phyloP scores from a whole-genome alignment of 2,888 invertebrate species.

The Brachyopa scutellaris region DNA sequence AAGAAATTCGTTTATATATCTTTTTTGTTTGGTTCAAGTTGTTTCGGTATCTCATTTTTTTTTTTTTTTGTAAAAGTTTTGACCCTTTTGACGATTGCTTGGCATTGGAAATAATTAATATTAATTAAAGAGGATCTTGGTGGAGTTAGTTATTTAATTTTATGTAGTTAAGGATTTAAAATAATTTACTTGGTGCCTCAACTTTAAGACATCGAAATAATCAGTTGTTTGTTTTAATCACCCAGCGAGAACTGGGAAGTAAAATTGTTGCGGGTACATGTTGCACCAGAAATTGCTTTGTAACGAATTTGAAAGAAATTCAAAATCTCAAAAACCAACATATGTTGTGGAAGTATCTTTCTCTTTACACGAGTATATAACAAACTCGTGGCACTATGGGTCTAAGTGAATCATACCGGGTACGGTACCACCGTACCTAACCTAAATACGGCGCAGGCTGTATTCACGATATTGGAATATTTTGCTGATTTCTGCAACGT shows the following conservation, averaged over 20 bases:
- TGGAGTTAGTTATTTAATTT: constrained; percentile 15
- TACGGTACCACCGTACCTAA: no score
- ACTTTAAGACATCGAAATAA: neutral
- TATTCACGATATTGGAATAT: no score
- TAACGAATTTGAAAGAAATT: no score
- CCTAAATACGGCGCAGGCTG: no score
- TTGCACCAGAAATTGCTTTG: neutral
- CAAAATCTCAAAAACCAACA: no score
- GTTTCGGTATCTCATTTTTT: constrained; percentile 10
- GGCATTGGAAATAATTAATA: constrained; percentile 48
- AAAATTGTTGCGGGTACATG: constrained; percentile 12
- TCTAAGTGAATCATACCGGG: no score
- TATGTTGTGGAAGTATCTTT: no score
- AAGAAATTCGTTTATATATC: constrained; percentile 71
- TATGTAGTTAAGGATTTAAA: neutral
- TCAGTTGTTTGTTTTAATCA: no score
- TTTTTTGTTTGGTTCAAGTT: constrained; percentile 43
- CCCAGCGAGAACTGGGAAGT: no score
- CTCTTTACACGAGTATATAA: no score
- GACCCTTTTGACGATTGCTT: constrained; percentile 35
- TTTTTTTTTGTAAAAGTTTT: constrained; percentile 45
- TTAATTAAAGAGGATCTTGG: constrained; percentile 53
- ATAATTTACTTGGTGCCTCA: neutral
- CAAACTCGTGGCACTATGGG: no score
- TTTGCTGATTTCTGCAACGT: no score